phyloP scores from a whole-genome alignment of 2,888 invertebrate genomes.

The Plutella xylostella region DNA sequence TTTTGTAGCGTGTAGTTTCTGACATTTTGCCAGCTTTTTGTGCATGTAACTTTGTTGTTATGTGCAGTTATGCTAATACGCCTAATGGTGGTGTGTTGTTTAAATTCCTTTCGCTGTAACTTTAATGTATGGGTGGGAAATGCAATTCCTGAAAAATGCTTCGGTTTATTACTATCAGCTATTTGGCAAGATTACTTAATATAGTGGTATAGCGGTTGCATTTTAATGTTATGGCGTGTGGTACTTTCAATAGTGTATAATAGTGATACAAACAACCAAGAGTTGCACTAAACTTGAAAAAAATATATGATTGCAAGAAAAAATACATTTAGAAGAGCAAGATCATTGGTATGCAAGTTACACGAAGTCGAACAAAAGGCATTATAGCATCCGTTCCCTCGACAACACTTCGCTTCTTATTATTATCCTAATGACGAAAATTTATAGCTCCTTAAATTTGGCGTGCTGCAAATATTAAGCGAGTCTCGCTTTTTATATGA shows the following conservation, averaged over 20 bases:
- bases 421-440: constrained; percentile 67
- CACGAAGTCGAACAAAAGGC: constrained; percentile 60
- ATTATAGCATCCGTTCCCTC: constrained; percentile 64
- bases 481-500: constrained; percentile 25
- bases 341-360: constrained; percentile 62
- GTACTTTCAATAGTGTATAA: no score
- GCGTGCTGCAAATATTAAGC: constrained; percentile 60
- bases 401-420: constrained; percentile 54
- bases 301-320: background rate
- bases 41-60: constrained; percentile 26
- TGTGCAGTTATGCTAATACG: constrained; percentile 40
- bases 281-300: background rate
- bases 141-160: no score
- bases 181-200: no score
- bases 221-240: no score
- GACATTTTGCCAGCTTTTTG: constrained; percentile 42
- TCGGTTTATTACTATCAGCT: no score
- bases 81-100: constrained; percentile 38
- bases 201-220: no score
- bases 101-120: no score
- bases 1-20: constrained; percentile 32
- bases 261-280: no score
- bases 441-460: constrained; percentile 64
- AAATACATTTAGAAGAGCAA: constrained; percentile 8
- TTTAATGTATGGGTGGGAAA: no score